Percentiles rank a stretch among this genome's conserved stretches.
Conservation (phyloP, 2,113 vertebrate genomes). For the Plestiodon gilberti region DNA sequence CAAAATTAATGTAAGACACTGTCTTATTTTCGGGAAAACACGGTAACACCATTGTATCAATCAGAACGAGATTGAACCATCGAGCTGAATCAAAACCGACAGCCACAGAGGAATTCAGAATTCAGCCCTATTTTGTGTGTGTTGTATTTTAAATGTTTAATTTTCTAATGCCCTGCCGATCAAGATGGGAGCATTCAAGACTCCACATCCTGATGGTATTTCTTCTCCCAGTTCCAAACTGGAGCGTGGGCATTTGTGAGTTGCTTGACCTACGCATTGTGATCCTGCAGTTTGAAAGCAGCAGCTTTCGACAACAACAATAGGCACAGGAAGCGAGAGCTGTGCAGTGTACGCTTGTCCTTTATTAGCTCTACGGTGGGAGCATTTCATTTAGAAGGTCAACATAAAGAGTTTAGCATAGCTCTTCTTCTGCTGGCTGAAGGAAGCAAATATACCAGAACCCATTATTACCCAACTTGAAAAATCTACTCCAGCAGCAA, state of each 20-base stretch:
- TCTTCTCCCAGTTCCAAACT: too few species aligned
- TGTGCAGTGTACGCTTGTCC: not conserved
- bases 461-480: not conserved
- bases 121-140: not conserved
- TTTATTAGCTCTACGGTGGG: not conserved
- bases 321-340: not conserved
- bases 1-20: too few species aligned
- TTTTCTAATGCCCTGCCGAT: not conserved
- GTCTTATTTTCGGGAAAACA: too few species aligned
- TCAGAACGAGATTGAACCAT: not conserved
- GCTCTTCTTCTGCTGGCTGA: not conserved
- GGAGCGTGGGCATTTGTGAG: too few species aligned
- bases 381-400: not conserved
- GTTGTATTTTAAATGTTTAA: not conserved
- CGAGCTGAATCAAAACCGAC: not conserved
- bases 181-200: not conserved
- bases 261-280: too few species aligned
- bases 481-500: conserved; percentile 18
- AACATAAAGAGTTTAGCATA: not conserved
- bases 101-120: not conserved
- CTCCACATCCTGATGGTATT: too few species aligned
- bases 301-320: not conserved
- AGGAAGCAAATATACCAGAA: conserved; percentile 13
- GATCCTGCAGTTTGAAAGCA: too few species aligned
- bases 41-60: not conserved